Evolutionary conservation across 2,888 invertebrate species (phyloP).

Genomic region (Cheilosia scutellata): DNA sequence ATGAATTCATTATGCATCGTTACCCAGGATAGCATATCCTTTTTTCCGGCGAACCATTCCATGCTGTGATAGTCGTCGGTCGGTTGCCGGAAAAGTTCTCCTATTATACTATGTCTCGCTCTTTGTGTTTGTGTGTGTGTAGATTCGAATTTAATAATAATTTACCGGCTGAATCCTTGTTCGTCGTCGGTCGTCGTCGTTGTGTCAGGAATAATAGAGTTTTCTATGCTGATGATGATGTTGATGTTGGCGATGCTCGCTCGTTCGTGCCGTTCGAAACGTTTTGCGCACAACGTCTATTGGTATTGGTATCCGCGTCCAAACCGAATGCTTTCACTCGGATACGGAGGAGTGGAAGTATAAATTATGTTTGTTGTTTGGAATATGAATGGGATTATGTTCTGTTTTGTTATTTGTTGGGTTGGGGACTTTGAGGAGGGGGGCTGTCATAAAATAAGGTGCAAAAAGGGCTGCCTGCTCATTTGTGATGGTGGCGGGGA

Average conservation of each 20-base stretch:
- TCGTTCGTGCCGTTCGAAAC: conserved; percentile 1
- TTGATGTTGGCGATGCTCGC: conserved; percentile 27
- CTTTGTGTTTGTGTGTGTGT: conserved; percentile 22
- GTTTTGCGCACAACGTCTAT: conserved; percentile 23
- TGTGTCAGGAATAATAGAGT: conserved; percentile 60
- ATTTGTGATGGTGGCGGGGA: conserved; percentile 15
- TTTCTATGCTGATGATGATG: conserved; percentile 54
- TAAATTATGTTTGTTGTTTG: conserved; percentile 63
- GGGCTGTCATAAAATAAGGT: conserved; percentile 18
- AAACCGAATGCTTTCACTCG: conserved; percentile 16
- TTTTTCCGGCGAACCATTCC: conserved; percentile 15
- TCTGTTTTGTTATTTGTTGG: conserved; percentile 38
- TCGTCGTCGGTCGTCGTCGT: conserved; percentile 33
- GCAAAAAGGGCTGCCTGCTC: conserved; percentile 19
- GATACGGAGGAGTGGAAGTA: conserved; percentile 11
- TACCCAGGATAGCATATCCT: conserved; percentile 50
- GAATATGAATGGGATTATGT: conserved; percentile 57
- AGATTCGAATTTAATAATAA: conserved; percentile 69
- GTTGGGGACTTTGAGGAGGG: neutral
- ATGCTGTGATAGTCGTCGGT: conserved; percentile 12
- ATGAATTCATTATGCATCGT: conserved; percentile 73
- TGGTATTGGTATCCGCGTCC: conserved; percentile 20
- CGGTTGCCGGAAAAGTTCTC: neutral
- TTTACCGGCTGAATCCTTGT: conserved; percentile 62
- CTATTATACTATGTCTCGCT: neutral